Evolutionary conservation across 2,888 invertebrate genomes (phyloP), one percentile per base, ranked within the genome.

Genomic region (Ormyrus rosae): DNA sequence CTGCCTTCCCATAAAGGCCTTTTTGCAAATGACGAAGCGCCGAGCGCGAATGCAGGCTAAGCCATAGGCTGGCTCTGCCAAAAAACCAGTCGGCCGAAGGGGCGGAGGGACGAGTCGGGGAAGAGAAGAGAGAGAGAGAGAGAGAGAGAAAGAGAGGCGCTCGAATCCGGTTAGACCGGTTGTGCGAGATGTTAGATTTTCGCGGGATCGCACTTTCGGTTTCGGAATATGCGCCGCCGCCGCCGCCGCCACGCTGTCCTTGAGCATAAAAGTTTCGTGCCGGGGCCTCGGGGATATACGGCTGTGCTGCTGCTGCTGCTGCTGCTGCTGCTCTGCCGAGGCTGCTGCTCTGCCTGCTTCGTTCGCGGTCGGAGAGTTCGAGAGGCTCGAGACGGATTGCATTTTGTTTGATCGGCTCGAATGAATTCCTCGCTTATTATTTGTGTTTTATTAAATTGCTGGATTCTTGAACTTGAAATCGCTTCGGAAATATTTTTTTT

Each of bases 171-270:
- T 90, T 88, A 88, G 89, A 90, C 90, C 90, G 90, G 90, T 90
- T 90, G 87, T 88, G 86, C 86, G 88, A 87, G 90, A 89, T 89
- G 90, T 90, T 90, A 90, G 90, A 90, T 90, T 90, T 90, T 90
- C 90, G 90, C 90, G 90, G 90, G 90, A 89, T 90, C 90, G 90
- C 90, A 90, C 90, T 90, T 90, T 90, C 90, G 89, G 90, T 90
- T 90, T 90, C 90, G 88, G 89, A 90, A 90, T 89, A 89, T 88
- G 83, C 75, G 68, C 75, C 68, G 68, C 48, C 58, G 70, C 56
- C 68, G 60, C 48, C 19, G 53, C 11, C 55, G 67, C 51, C 58
- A 58, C 70, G 45, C 63, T 89, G 88, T 89, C 88, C 88, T 89
- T 88, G 88, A 86, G 84, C 83, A 86, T 79, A 79, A 79, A 73